Base-by-base conservation (phyloP, 2,113 vertebrate genomes). In the Genyomyrus donnyi region DNA sequence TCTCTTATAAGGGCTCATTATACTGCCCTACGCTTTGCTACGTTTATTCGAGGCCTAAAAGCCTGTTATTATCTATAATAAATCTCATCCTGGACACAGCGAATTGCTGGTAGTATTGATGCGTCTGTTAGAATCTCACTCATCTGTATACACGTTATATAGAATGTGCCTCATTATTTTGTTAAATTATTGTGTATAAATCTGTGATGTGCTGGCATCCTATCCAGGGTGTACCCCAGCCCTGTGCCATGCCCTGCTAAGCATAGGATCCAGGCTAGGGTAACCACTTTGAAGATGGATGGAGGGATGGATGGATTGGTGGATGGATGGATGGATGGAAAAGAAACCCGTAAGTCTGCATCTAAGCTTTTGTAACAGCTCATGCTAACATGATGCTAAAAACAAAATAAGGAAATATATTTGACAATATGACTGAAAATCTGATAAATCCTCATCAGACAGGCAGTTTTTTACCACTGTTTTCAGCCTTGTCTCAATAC, bases 1-100 rank as follows among this genome's bases (percentile, higher is more conserved):
- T 87, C 85, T 87, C 50, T 48, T 53, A 87, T 35, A 87, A 87
- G 50, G 85, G 49, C 85, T 87, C 85, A 56, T 87, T 87, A 87
- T 50, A 35, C 50, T 87, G 49, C 49, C 85, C 11, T 87, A 27
- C 5, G 85, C n/a, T 31, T 53, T 87, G 24, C 50, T 21, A 87
- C 11, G 15, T 53, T 53, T 53, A 87, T 87, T 56, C 13, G 13
- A 39, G 49, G 4, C 50, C 85, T 87, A 35, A 53, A 56, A 46
- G 15, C 49, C 24, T 56, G 87, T 88, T 88, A 62, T 88, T 46
- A 58, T 62, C 87, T 88, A 46, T 66, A 88, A 62, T 88, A 53
- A 88, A 58, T 88, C 62, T 88, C 56, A 88, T 58, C 53, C 35
- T 66, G 87, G 52, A 88, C 56, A 88, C 56, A 58, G 6, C 9